Percentiles rank a stretch among this genome's conserved stretches.
Evolutionary conservation across 2,113 vertebrate species (phyloP).

Genomic region (Strix aluco): DNA sequence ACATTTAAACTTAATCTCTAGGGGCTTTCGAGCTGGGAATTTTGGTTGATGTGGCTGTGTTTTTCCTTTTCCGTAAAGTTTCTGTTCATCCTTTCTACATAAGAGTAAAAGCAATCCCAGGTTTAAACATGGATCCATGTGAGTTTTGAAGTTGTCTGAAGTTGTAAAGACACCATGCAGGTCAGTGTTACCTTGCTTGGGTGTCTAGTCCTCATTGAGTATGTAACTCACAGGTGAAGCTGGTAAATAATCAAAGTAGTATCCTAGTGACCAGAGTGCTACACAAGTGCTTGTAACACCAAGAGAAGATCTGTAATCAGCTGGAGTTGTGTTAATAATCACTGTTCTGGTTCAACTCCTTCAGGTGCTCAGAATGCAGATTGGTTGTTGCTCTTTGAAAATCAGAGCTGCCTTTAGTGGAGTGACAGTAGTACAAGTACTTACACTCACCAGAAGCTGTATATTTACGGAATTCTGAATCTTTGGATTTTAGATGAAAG

Average conservation of each 20-base stretch:
- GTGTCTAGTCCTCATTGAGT: neutral
- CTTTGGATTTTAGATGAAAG: neutral
- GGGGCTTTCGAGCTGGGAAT: neutral
- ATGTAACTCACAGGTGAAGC: neutral
- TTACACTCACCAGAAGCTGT: neutral
- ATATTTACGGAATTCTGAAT: neutral
- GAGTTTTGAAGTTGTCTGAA: neutral
- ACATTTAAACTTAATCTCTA: neutral
- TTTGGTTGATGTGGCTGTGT: neutral
- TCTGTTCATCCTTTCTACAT: neutral
- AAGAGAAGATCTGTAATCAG: neutral
- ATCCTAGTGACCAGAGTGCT: neutral
- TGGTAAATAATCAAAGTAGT: neutral
- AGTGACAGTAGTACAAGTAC: neutral
- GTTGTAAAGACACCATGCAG: accelerated
- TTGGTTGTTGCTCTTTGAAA: neutral
- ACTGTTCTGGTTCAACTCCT: neutral
- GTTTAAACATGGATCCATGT: neutral
- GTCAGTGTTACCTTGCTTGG: neutral
- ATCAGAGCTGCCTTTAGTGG: neutral
- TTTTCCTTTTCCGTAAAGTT: neutral
- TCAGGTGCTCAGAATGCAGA: neutral
- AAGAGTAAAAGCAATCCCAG: neutral
- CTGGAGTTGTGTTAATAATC: neutral
- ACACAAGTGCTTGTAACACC: neutral